Base-by-base conservation (phyloP, 2,113 vertebrate genomes). In the Bubo scandiacus region DNA sequence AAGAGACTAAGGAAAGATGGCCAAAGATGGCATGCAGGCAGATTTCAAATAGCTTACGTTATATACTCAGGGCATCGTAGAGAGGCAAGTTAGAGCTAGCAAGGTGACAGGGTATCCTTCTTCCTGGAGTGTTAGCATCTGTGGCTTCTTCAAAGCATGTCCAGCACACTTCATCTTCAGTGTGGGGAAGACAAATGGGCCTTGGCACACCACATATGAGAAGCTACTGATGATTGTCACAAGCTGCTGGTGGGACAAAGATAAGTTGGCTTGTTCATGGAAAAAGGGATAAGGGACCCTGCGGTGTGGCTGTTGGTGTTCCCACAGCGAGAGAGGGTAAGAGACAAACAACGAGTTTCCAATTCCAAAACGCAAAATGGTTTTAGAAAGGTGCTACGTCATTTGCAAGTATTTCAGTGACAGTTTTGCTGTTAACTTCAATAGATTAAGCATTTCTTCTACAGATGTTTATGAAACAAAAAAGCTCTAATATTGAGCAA, bases 31-130 rank as follows among this genome's bases (percentile, higher is more conserved):
- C 32, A 36, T 0, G 8, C 45, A 66, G 72, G 68, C 43, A 74
- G 61, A 75, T 55, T 91, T 96, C 21, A 20, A 74, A 51, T 30
- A 43, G 43, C 29, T 79, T 68, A 23, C 42, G 26, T 65, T 43
- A 14, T 21, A 6, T 2, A 8, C 16, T 36, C n/a, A 30, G 77
- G 51, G 75, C 8, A 0, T 59, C 1, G 1, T 1, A 10, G 68
- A 71, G 70, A 63, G 61, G 42, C 84, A 51, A 9, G 4, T 25
- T 42, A 11, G 58, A 88, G 65, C 43, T 16, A 58, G 38, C 32
- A 51, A 65, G 57, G 51, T 55, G 86, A 30, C 55, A 59, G 55
- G 32, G 38, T 5, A 26, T 47, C 54, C 32, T 45, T 89, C 86
- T 77, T 67, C 54, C 83, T 5, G 3, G 74, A 78, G 73, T 11